These are phyloP conservation scores for Drosophila hamatofila DNA, from an alignment of 2,888 invertebrate genomes.

Conservation along the genomic window DNA sequence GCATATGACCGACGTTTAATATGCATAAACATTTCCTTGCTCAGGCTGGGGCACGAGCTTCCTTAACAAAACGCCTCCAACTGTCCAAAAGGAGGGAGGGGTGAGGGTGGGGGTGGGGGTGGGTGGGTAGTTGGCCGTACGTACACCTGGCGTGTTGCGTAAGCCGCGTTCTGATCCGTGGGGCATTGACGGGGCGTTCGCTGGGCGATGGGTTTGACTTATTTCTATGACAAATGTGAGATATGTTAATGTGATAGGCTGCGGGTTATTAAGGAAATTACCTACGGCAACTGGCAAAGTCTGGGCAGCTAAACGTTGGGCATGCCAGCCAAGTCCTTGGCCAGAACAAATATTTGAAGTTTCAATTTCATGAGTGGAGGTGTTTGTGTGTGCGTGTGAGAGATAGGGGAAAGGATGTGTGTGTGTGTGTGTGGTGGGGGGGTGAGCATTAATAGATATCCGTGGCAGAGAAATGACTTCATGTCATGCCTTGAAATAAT, in stretches of 20 bases:
- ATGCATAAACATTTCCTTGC: slow-evolving; percentile 73
- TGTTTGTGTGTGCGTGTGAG: background rate
- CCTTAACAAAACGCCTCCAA: slow-evolving; percentile 76
- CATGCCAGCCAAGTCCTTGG: slow-evolving; percentile 46
- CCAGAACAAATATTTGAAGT: slow-evolving; percentile 75
- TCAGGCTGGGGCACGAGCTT: slow-evolving; percentile 46
- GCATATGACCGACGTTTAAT: slow-evolving; percentile 65
- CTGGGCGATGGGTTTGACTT: slow-evolving; percentile 65
- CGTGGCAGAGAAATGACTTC: slow-evolving; percentile 78
- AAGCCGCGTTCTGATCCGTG: slow-evolving; percentile 44
- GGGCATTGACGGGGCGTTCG: slow-evolving; percentile 42
- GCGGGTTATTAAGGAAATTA: slow-evolving; percentile 79
- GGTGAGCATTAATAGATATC: slow-evolving; percentile 62
- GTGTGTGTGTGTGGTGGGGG: slow-evolving; percentile 14
- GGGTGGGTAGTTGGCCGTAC: slow-evolving; percentile 21
- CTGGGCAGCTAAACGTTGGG: slow-evolving; percentile 24
- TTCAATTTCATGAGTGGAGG: slow-evolving; percentile 69
- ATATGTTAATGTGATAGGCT: slow-evolving; percentile 79
- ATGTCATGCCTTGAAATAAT: slow-evolving; percentile 84
- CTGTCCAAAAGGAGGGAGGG: background rate
- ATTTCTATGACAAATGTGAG: slow-evolving; percentile 78
- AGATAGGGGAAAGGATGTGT: background rate
- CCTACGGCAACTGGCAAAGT: slow-evolving; percentile 48
- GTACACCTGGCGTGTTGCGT: slow-evolving; percentile 62
- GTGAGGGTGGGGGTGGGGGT: background rate